Conservation (phyloP, 2,797 vertebrate species). For the Hephaestus fuliginosus region DNA sequence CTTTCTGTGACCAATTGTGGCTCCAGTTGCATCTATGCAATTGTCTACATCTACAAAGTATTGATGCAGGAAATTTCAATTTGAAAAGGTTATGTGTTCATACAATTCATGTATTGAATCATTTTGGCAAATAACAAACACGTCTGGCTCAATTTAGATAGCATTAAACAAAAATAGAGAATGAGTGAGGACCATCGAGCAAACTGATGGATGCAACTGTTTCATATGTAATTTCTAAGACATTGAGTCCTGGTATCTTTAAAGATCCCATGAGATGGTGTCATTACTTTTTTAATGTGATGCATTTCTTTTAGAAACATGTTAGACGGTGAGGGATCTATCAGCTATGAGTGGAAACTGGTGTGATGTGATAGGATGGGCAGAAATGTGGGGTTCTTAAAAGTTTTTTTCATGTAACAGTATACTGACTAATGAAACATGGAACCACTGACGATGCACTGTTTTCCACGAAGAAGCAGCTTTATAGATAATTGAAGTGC, state of each 20-base stretch:
- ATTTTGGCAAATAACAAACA: slow-evolving; percentile 6
- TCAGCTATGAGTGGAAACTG: background rate
- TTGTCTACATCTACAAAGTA: background rate
- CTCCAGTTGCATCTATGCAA: slow-evolving; percentile 44
- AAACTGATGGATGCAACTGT: background rate
- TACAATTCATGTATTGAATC: slow-evolving; percentile 19
- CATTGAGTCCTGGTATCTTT: background rate
- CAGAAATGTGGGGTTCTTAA: background rate
- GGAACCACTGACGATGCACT: background rate
- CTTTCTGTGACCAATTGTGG: slow-evolving; percentile 14
- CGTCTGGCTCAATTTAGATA: background rate
- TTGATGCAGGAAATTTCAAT: background rate
- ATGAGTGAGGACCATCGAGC: background rate
- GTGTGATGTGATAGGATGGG: background rate
- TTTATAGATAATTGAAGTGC: background rate
- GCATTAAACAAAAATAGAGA: background rate
- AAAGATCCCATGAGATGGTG: background rate
- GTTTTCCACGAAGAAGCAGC: background rate
- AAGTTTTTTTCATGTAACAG: background rate
- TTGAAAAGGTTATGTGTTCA: background rate
- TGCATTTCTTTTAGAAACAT: slow-evolving; percentile 6
- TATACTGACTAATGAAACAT: background rate
- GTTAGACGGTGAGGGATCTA: background rate
- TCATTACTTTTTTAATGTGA: slow-evolving; percentile 1
- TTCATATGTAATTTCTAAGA: background rate